Percentiles rank a stretch among this genome's conserved stretches.
These are phyloP conservation scores for Elmis aenea DNA, from an alignment of 2,888 invertebrate genomes.

Conservation along the genomic window DNA sequence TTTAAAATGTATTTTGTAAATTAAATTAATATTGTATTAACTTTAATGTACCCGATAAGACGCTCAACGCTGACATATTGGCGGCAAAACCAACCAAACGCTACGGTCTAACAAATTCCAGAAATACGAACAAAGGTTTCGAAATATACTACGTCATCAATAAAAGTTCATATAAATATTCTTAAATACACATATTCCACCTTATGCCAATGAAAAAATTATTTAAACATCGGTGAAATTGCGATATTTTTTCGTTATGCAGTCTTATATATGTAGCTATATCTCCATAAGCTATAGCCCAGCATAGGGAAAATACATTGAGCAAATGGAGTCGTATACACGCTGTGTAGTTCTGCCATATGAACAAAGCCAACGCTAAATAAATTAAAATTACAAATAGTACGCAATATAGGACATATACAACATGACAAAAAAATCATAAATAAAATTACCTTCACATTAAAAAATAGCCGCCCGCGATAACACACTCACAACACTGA, in stretches of 20 bases:
- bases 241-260: too few species aligned
- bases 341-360: conserved; percentile 42
- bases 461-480: conserved; percentile 32
- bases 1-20: too few species aligned
- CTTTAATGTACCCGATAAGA: too few species aligned
- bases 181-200: conserved; percentile 7
- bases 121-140: conserved; percentile 38
- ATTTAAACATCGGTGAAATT: too few species aligned
- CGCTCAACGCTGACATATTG: conserved; percentile 26
- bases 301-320: conserved; percentile 42
- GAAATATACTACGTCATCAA: conserved; percentile 45
- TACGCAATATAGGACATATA: conserved; percentile 3
- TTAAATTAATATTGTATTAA: too few species aligned
- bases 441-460: conserved; percentile 29
- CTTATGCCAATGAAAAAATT: conserved; percentile 2
- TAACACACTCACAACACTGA: conserved; percentile 8
- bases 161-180: conserved; percentile 36
- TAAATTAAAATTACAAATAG: conserved; percentile 26
- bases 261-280: too few species aligned
- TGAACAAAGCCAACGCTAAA: conserved; percentile 42
- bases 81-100: conserved; percentile 39
- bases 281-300: conserved; percentile 34
- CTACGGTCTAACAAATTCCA: conserved; percentile 28
- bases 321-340: conserved; percentile 49
- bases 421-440: conserved; percentile 36